Percentiles rank a stretch among this genome's conserved stretches.
phyloP scores from a whole-genome alignment of 2,888 invertebrate genomes.

The Antheraea assamensis region DNA sequence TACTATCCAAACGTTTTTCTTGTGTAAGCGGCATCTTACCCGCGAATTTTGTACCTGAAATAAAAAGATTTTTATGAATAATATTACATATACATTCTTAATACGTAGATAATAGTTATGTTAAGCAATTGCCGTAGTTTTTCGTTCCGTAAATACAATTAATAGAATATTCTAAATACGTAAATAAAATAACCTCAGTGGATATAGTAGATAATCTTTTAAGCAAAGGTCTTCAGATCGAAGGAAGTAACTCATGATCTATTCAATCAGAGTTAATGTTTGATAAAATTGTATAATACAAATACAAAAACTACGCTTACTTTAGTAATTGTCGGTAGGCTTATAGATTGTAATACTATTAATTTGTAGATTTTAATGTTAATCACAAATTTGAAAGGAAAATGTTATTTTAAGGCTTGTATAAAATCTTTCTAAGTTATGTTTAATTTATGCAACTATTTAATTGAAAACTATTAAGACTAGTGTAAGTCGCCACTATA shows the following conservation, averaged over 20 bases:
- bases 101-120: neutral
- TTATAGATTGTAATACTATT: neutral
- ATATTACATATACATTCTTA: neutral
- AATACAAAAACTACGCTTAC: neutral
- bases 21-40: constrained; percentile 77
- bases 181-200: neutral
- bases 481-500: neutral
- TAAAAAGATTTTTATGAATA: constrained; percentile 21
- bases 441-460: neutral
- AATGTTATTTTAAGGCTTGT: neutral
- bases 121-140: neutral
- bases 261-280: no score
- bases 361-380: neutral
- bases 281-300: neutral
- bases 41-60: constrained; percentile 74
- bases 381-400: neutral
- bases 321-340: neutral
- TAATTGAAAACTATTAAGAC: neutral
- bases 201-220: no score
- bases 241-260: no score
- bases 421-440: neutral
- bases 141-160: neutral
- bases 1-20: constrained; percentile 76
- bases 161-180: no score
- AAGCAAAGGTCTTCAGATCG: no score